Percentiles rank a stretch among this genome's conserved stretches.
phyloP scores from a whole-genome alignment of 2,888 invertebrate genomes.

The Copidosoma aretas region DNA sequence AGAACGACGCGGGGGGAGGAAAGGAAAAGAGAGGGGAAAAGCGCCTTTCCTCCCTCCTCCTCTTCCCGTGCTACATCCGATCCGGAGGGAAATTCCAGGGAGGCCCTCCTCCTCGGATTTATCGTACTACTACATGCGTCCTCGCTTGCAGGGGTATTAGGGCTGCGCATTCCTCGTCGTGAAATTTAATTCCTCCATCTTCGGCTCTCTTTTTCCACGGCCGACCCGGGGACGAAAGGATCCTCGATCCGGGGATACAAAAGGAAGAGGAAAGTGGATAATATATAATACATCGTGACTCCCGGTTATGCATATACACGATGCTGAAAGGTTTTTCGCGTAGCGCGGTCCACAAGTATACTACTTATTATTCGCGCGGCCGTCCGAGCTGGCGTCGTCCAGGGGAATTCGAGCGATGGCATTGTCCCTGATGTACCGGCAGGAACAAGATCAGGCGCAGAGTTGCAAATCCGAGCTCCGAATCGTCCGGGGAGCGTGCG shows the following conservation, averaged over 20 bases:
- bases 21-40: not conserved
- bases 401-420: no score
- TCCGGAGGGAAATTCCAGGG: slow-evolving; percentile 29
- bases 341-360: no score
- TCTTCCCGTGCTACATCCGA: not conserved
- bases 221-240: not conserved
- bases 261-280: no score
- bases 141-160: not conserved
- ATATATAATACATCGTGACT: no score
- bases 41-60: slow-evolving; percentile 8
- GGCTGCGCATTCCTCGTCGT: slow-evolving; percentile 20
- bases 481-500: not conserved
- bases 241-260: no score
- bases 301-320: no score
- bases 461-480: not conserved
- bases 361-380: no score
- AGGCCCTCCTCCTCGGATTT: not conserved
- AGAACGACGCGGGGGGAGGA: not conserved
- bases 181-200: slow-evolving; percentile 28
- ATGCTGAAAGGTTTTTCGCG: no score
- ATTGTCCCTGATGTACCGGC: no score
- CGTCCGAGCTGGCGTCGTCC: no score
- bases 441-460: no score
- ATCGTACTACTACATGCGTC: not conserved
- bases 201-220: not conserved